Evolutionary conservation across 2,113 vertebrate genomes (phyloP), one percentile per base, ranked within the genome.

Genomic region (Hemicordylus capensis): DNA sequence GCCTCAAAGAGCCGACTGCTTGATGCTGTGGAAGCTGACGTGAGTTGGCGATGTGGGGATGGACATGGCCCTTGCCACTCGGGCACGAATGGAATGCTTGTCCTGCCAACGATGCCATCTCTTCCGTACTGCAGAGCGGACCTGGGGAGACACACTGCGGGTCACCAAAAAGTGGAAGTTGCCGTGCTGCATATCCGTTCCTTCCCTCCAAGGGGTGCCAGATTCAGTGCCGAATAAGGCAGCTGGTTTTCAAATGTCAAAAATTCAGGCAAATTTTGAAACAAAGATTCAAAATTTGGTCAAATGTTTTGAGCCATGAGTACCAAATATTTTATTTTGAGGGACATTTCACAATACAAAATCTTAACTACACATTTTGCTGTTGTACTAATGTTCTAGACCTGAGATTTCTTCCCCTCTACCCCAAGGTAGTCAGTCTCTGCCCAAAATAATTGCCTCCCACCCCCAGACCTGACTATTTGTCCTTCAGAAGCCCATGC

Each of bases 1-100:
- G 34, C 3, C 70, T 96, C 94, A 97, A 80, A 96, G 82, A 0
- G 95, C 95, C 74, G 98, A 99, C 92, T 99, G 98, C 94, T 99
- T 99, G 97, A 99, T 98, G 96, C 98, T 99, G 95, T 99, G 98
- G 85, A 99, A 99, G 95, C 98, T 99, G 96, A 99, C 96, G 0
- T 98, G 97, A 7, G 98, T 99, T 0, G 99, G 98, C 3, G 99
- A 99, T 1, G 98, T 99, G 87, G 98, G 99, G 90, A 99, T 99
- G 94, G 99, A 99, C 98, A 99, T 98, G 90, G 99, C 98, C 8
- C 98, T 96, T 34, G 97, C 98, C 92, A 98, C 97, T 0, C 98
- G 93, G 80, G 97, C 97, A 0, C 98, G 97, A 94, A 99, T 97
- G 2, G 98, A 98, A 87, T 99, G 98, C 77, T 98, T 98, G 96